phyloP scores from a whole-genome alignment of 2,113 vertebrate genomes.

The Hypanus sabinus region DNA sequence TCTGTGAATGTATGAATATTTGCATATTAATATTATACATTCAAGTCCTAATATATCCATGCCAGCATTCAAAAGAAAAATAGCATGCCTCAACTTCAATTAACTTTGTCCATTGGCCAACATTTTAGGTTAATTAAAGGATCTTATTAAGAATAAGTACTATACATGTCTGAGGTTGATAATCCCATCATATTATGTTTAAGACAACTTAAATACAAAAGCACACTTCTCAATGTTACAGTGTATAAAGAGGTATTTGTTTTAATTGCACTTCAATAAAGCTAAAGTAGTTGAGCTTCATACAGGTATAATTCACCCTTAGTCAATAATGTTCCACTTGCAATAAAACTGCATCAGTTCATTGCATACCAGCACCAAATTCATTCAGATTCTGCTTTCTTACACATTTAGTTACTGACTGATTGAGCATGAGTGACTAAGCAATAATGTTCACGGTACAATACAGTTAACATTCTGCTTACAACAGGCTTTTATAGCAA shows the following conservation, averaged over 20 bases:
- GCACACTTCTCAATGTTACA: neutral
- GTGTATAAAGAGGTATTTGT: neutral
- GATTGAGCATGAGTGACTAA: no score
- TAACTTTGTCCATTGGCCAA: neutral
- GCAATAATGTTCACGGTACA: no score
- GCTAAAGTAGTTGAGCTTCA: neutral
- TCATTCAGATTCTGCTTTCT: no score
- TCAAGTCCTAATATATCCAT: neutral
- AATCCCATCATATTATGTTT: no score
- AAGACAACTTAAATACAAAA: neutral
- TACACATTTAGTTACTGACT: no score
- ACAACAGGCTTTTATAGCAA: neutral
- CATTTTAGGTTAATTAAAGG: neutral
- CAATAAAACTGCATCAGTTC: no score
- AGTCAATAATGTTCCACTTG: no score
- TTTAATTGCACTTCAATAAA: neutral
- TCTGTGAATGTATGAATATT: neutral
- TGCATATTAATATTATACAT: neutral
- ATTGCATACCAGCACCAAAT: no score
- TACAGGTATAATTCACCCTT: no score
- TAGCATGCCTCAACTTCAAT: neutral
- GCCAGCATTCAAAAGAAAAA: neutral
- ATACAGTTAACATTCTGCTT: neutral
- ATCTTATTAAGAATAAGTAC: neutral
- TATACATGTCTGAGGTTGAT: no score